Percentiles rank a stretch among this genome's conserved stretches.
phyloP scores from a whole-genome alignment of 2,888 invertebrate genomes.

The Cotesia congregata region DNA sequence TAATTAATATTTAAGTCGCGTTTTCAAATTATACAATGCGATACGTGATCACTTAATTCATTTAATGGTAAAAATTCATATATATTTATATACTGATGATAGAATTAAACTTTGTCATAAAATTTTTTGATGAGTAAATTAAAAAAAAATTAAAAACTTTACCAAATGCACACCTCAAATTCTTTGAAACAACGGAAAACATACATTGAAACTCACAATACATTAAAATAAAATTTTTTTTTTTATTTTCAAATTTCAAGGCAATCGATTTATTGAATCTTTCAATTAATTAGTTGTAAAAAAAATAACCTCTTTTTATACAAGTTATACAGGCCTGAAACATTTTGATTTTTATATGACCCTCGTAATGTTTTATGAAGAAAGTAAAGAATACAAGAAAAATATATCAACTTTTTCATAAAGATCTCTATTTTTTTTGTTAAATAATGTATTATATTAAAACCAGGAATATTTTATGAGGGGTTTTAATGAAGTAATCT shows the following conservation, averaged over 20 bases:
- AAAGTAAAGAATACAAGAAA: neutral
- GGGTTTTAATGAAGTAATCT: neutral
- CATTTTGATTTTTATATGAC: neutral
- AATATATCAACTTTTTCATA: neutral
- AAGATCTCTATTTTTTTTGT: neutral
- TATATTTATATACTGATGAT: neutral
- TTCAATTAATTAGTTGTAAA: neutral
- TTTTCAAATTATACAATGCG: neutral
- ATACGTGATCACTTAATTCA: neutral
- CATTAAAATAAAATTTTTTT: neutral
- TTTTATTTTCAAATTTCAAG: neutral
- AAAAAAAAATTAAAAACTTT: conserved; percentile 10
- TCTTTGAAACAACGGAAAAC: neutral
- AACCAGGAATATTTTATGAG: neutral
- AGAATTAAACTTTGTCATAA: neutral
- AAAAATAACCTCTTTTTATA: neutral
- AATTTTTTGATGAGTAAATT: neutral
- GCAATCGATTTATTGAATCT: neutral
- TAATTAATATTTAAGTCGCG: neutral
- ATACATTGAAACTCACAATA: neutral
- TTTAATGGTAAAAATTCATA: neutral
- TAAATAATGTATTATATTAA: neutral
- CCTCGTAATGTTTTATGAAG: neutral
- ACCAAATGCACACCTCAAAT: neutral
- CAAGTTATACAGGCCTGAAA: neutral